These are phyloP conservation scores for Bombycilla garrulus DNA, from an alignment of 2,113 vertebrate species.

Conservation along the genomic window DNA sequence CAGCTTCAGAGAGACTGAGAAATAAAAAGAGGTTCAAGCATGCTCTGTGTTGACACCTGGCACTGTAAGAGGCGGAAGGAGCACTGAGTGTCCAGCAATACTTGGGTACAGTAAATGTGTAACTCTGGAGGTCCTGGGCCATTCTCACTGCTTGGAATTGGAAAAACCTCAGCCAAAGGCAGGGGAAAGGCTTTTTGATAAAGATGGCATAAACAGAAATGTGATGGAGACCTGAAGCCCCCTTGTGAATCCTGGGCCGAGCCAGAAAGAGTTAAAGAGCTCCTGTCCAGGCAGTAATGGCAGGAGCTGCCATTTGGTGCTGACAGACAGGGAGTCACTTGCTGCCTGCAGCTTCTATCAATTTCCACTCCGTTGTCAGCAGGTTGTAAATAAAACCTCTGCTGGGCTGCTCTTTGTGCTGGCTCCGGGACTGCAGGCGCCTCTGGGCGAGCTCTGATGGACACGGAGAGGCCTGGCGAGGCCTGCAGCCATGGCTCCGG, in stretches of 20 bases:
- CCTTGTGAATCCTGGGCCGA: background rate
- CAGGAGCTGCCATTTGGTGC: constrained; percentile 41
- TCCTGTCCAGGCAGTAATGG: background rate
- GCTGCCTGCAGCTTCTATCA: constrained; percentile 58
- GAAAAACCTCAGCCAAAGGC: background rate
- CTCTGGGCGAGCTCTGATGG: accelerated
- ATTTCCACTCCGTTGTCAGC: constrained; percentile 47
- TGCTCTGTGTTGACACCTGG: background rate
- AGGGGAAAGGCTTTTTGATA: accelerated
- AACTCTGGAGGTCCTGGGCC: background rate
- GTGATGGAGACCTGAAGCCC: accelerated
- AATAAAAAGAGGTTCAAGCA: background rate
- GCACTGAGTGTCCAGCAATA: background rate
- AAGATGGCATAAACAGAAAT: background rate
- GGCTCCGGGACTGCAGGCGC: background rate
- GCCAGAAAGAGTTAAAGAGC: background rate
- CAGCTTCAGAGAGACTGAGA: background rate
- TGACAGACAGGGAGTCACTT: constrained; percentile 47
- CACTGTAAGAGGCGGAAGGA: background rate
- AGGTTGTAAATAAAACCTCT: constrained; percentile 57
- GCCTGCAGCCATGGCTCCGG: background rate
- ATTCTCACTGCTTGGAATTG: background rate
- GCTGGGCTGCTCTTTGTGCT: background rate
- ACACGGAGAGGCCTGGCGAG: background rate
- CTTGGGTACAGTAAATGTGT: background rate